phyloP scores from a whole-genome alignment of 1,140 invertebrate species.

The Ceratina australensis region DNA sequence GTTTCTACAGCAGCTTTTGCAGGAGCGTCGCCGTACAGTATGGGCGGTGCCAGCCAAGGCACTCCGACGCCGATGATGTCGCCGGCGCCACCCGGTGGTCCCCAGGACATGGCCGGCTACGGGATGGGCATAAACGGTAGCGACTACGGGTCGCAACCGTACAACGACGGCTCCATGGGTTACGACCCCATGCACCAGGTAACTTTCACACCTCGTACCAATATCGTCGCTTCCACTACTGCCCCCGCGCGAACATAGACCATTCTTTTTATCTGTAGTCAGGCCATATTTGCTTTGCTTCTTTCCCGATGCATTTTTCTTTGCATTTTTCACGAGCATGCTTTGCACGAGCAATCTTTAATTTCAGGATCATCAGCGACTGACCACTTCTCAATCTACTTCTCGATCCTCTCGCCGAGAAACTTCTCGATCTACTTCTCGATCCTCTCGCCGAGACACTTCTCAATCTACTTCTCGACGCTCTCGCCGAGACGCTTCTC shows the following conservation, averaged over 20 bases:
- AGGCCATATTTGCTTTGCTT: conserved; percentile 43
- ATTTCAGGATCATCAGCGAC: no score
- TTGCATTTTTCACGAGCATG: conserved; percentile 30
- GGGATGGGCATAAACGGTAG: conserved; percentile 92
- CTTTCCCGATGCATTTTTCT: conserved; percentile 35
- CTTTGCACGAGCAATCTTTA: not conserved
- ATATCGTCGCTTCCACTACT: no score
- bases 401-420: no score
- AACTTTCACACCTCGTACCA: conserved; percentile 47
- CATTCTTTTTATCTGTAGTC: conserved; percentile 7
- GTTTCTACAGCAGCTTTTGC: conserved; percentile 81
- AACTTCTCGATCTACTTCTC: no score
- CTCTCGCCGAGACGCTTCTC: no score
- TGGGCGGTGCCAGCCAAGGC: conserved; percentile 90
- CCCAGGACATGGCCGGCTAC: conserved; percentile 93
- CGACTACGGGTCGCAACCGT: conserved; percentile 90
- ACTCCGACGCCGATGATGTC: conserved; percentile 96
- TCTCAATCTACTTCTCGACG: no score
- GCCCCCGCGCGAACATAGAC: not conserved
- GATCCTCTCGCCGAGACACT: no score
- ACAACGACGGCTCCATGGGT: conserved; percentile 90
- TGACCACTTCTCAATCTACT: no score
- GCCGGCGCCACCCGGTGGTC: conserved; percentile 87
- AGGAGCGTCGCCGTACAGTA: conserved; percentile 94
- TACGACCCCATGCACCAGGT: conserved; percentile 94